Percentiles rank a stretch among this genome's conserved stretches.
Evolutionary conservation across 2,797 vertebrate genomes (phyloP).

Genomic region (Lepidocolaptes lacrymiger): DNA sequence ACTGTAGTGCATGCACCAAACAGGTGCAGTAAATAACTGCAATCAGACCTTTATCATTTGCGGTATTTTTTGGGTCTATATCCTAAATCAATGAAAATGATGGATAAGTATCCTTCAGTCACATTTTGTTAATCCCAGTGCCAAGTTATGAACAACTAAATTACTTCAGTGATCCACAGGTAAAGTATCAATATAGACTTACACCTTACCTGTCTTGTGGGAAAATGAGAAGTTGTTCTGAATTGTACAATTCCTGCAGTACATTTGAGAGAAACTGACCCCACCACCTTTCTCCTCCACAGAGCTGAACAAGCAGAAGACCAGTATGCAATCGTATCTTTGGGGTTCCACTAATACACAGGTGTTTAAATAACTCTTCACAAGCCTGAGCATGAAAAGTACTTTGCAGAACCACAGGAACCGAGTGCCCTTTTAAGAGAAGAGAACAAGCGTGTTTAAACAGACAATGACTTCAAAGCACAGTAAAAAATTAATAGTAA

Average conservation of each 20-base stretch:
- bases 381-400: conserved; percentile 97
- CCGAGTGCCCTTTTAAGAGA: conserved; percentile 87
- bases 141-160: background rate
- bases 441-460: background rate
- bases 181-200: background rate
- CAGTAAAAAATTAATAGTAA: background rate
- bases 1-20: background rate
- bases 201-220: conserved; percentile 92
- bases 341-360: conserved; percentile 97
- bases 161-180: background rate
- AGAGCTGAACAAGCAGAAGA: conserved; percentile 94
- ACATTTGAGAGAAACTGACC: conserved; percentile 98
- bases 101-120: background rate
- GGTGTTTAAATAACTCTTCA: conserved; percentile 97
- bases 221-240: conserved; percentile 97
- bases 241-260: conserved; percentile 98
- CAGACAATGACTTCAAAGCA: background rate
- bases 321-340: conserved; percentile 96
- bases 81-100: background rate
- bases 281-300: conserved; percentile 97
- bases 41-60: background rate
- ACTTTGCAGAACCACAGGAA: conserved; percentile 94
- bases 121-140: background rate
- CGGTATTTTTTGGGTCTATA: background rate
- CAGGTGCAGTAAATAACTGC: background rate